These are phyloP conservation scores for Lordiphosa andalusiaca DNA, from an alignment of 2,888 invertebrate species.

Conservation along the genomic window DNA sequence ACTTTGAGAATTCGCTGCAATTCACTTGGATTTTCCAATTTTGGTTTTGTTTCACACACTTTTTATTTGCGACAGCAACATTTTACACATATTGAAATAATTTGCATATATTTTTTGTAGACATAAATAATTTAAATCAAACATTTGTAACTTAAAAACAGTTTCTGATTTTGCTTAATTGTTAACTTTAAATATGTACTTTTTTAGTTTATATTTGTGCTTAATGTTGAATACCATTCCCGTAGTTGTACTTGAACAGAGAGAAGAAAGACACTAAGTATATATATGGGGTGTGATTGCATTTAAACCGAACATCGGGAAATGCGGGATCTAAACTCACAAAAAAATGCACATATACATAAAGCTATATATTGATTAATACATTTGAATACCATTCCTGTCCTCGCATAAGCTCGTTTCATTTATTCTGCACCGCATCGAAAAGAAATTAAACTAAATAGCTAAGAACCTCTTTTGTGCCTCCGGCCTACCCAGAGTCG, in stretches of 20 bases:
- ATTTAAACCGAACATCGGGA: too few species aligned
- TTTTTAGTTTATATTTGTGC: conserved; percentile 45
- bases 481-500: conserved; percentile 12
- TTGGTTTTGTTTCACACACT: conserved; percentile 14
- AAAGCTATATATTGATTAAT: conserved; percentile 53
- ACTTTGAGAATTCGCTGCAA: too few species aligned
- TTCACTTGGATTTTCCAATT: too few species aligned
- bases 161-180: conserved; percentile 7
- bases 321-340: too few species aligned
- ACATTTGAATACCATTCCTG: conserved; percentile 40
- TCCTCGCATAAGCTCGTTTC: conserved; percentile 52
- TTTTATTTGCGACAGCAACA: conserved; percentile 46
- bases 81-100: conserved; percentile 40
- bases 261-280: conserved; percentile 31
- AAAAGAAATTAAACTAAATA: conserved; percentile 36
- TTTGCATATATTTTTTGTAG: conserved; percentile 30
- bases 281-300: not conserved
- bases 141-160: conserved; percentile 42
- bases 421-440: conserved; percentile 25
- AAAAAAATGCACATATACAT: conserved; percentile 38
- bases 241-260: conserved; percentile 64
- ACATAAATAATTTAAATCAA: conserved; percentile 47
- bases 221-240: conserved; percentile 56
- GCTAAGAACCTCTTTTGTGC: conserved; percentile 46
- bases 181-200: conserved; percentile 51